These are phyloP conservation scores for Bos indicus DNA, from an alignment of 2,113 vertebrate species.

Conservation along the genomic window DNA sequence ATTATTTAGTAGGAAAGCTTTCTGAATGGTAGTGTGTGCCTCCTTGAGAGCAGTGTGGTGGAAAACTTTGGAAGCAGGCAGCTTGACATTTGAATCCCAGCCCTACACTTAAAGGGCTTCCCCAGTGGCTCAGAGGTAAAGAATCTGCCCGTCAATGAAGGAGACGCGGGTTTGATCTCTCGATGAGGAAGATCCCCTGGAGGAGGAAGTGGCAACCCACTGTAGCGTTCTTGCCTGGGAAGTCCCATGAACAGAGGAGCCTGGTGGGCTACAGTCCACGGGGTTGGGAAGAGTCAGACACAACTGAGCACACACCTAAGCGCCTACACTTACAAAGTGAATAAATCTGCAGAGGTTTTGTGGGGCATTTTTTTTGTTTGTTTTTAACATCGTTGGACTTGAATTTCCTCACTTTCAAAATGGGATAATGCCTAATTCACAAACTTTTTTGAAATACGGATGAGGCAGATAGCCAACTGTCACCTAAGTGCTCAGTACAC, in stretches of 20 bases:
- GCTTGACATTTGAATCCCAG: neutral
- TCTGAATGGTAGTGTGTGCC: neutral
- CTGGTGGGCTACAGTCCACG: neutral
- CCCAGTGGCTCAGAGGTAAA: neutral
- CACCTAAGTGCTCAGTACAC: neutral
- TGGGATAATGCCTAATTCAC: neutral
- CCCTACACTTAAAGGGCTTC: neutral
- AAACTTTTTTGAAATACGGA: neutral
- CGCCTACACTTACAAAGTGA: neutral
- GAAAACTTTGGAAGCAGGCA: slow-evolving; percentile 1
- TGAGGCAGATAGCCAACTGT: neutral
- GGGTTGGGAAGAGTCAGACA: neutral
- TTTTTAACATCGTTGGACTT: neutral
- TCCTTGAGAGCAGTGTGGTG: neutral
- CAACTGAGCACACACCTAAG: neutral
- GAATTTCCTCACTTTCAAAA: neutral
- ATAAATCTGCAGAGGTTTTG: neutral
- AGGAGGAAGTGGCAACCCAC: neutral
- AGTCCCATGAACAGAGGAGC: neutral
- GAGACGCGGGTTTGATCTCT: neutral
- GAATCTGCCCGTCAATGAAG: neutral
- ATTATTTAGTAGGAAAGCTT: slow-evolving; percentile 49
- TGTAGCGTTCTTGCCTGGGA: neutral
- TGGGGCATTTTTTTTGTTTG: neutral
- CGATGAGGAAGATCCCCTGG: neutral